Base-by-base conservation (phyloP, 2,113 vertebrate species). In the Thamnophis sirtalis region DNA sequence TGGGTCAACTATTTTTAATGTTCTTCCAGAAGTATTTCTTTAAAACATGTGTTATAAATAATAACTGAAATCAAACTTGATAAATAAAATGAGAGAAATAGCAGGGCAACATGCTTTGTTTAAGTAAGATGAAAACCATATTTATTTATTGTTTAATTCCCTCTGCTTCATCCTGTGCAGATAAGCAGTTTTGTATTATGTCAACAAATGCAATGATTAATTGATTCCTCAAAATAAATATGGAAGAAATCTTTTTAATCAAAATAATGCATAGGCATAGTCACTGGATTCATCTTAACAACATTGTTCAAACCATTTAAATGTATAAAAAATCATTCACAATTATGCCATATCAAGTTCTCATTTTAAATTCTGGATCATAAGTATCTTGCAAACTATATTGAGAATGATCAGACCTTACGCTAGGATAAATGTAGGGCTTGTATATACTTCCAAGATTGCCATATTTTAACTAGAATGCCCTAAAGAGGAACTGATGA, bases 81-180 rank as follows among this genome's bases (percentile, higher is more conserved):
- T 86, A 95, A 93, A 95, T 94, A 91, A 95, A 96, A 60, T 56
- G 93, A 94, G 7, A 15, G 2, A 92, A 91, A 19, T 38, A 92
- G n/a, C 60, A 93, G 38, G 89, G 60, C 93, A 92, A 89, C 93
- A 73, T 86, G 33, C 26, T 93, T 89, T 89, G 90, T 93, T 88
- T 55, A 96, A 95, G 94, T 95, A 90, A 95, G 54, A 93, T 95
- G 91, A 94, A 92, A 95, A 50, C 93, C 89, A 96, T 93, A 92
- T 95, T 90, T 96, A 94, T 95, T 94, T 96, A 95, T 93, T 94
- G 28, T 92, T 84, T 95, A 95, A 94, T 96, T 95, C 95, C 22
- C 49, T 84, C 38, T 92, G 92, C 54, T 90, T 92, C 51, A 89
- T 33, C 50, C 85, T 86, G 9, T 91, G 10, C 58, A 86, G 92